Conservation (phyloP, 1,140 invertebrate species). For the Chironomus striatipennis region DNA sequence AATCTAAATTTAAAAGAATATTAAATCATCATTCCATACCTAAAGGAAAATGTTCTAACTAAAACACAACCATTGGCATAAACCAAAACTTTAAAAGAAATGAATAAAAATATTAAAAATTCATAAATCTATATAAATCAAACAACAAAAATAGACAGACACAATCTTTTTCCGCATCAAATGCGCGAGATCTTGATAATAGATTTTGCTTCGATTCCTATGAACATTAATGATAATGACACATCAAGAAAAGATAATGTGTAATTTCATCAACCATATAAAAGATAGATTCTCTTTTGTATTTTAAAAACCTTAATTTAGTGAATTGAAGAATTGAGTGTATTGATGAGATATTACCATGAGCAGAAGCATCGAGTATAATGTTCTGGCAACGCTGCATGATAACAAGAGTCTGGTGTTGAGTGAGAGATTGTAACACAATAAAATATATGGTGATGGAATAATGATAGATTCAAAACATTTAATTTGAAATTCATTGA, state of each 20-base stretch:
- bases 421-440: not conserved
- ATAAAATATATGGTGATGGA: conserved; percentile 1
- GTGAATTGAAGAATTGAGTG: not conserved
- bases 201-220: conserved; percentile 2
- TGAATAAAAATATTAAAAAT: not conserved
- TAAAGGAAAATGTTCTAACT: too few species aligned
- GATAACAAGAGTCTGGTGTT: not conserved
- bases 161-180: conserved; percentile 12
- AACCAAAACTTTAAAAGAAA: not conserved
- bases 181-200: conserved; percentile 19
- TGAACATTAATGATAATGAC: conserved; percentile 22
- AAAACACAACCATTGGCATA: not conserved
- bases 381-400: conserved; percentile 16
- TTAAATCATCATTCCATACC: too few species aligned
- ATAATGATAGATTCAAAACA: conserved; percentile 14
- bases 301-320: not conserved
- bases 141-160: not conserved
- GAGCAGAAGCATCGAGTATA: not conserved
- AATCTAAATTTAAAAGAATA: too few species aligned
- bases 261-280: not conserved
- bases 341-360: not conserved
- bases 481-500: conserved; percentile 15
- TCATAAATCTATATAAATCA: not conserved
- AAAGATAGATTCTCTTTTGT: not conserved
- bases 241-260: not conserved